Evolutionary conservation across 1,140 invertebrate genomes (phyloP).

Genomic region (Ceratosolen solmsi): DNA sequence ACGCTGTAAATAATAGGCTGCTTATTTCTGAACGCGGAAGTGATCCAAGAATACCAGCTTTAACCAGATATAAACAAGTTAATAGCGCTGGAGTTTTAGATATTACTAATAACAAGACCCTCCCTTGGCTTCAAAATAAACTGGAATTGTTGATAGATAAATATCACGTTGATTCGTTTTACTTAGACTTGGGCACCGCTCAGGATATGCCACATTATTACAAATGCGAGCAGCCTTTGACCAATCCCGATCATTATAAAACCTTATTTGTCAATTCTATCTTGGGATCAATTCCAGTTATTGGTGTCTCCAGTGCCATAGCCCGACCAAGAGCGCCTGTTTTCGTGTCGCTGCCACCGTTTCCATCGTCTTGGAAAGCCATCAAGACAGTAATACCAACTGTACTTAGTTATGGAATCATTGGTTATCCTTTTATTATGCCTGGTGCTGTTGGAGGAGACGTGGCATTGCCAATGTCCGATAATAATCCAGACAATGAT

Average conservation of each 20-base stretch:
- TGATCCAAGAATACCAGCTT: slow-evolving; percentile 81
- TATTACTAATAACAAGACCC: slow-evolving; percentile 85
- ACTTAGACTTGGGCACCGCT: slow-evolving; percentile 90
- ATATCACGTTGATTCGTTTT: slow-evolving; percentile 91
- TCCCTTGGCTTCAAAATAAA: slow-evolving; percentile 86
- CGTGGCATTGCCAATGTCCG: slow-evolving; percentile 76
- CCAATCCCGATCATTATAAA: slow-evolving; percentile 88
- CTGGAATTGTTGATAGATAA: slow-evolving; percentile 80
- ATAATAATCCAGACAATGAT: slow-evolving; percentile 70
- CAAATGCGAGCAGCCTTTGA: slow-evolving; percentile 80
- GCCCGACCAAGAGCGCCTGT: slow-evolving; percentile 86
- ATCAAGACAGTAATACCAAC: slow-evolving; percentile 89
- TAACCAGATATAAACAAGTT: slow-evolving; percentile 84
- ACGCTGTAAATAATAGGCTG: slow-evolving; percentile 81
- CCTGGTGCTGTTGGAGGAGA: slow-evolving; percentile 95
- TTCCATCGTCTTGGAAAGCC: slow-evolving; percentile 91
- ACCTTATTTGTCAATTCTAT: slow-evolving; percentile 80
- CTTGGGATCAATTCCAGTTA: slow-evolving; percentile 78
- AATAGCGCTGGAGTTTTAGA: slow-evolving; percentile 87
- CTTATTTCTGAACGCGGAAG: slow-evolving; percentile 82
- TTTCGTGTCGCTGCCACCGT: slow-evolving; percentile 89
- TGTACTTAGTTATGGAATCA: slow-evolving; percentile 87
- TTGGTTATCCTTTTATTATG: slow-evolving; percentile 94
- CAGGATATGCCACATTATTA: slow-evolving; percentile 91
- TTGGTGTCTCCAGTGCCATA: slow-evolving; percentile 88